Conservation (phyloP, 2,888 invertebrate species). For the Xylocampa areola region DNA sequence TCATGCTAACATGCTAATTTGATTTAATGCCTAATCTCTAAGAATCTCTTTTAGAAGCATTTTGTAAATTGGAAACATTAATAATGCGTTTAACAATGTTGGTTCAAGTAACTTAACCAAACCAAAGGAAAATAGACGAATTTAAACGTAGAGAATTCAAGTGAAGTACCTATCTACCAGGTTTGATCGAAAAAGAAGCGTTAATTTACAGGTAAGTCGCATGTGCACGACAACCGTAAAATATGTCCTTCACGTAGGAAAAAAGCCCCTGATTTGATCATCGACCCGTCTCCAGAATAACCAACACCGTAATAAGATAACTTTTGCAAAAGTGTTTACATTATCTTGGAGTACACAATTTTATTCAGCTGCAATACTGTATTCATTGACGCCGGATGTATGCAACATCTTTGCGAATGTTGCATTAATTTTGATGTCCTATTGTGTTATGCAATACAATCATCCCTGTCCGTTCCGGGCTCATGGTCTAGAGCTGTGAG, state of each 20-base stretch:
- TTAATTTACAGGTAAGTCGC: constrained; percentile 6
- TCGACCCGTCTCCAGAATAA: constrained; percentile 9
- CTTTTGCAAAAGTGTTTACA: constrained; percentile 11
- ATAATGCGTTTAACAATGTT: constrained; percentile 9
- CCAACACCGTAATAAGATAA: constrained; percentile 21
- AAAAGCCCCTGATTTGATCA: constrained; percentile 20
- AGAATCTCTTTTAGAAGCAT: constrained; percentile 17
- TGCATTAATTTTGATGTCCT: constrained; percentile 54
- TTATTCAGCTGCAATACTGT: constrained; percentile 36
- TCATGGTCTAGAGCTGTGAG: constrained; percentile 55
- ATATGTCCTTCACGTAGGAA: constrained; percentile 10
- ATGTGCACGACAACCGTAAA: constrained; percentile 38
- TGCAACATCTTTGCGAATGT: constrained; percentile 53
- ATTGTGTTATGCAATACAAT: constrained; percentile 61
- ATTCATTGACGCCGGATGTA: constrained; percentile 44
- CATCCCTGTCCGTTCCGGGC: constrained; percentile 61
- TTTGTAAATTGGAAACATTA: constrained; percentile 34
- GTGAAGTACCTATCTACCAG: too few relatives aligned
- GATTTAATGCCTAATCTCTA: constrained; percentile 25
- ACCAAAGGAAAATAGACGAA: background rate
- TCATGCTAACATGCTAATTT: constrained; percentile 12
- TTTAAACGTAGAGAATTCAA: background rate
- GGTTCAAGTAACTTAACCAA: constrained; percentile 3
- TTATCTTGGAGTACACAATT: constrained; percentile 11
- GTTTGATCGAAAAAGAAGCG: background rate